Evolutionary conservation across 2,888 invertebrate genomes (phyloP).

Genomic region (Blastobasis lacticolella): DNA sequence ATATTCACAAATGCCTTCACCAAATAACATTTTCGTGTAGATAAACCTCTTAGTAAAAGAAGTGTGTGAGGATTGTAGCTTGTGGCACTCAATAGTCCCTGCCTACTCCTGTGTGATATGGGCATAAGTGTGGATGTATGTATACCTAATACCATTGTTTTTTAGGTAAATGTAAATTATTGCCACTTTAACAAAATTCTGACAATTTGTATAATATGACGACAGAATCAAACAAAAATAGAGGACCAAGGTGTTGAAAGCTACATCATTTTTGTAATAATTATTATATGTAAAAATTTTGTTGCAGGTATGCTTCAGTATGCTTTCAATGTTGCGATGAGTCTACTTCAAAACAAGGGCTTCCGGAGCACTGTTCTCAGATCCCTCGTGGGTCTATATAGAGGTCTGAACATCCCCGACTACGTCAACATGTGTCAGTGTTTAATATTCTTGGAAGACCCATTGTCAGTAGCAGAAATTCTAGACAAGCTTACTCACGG

Average conservation of each 20-base stretch:
- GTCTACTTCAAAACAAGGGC: slow-evolving; percentile 93
- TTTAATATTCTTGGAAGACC: slow-evolving; percentile 96
- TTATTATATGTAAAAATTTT: neutral
- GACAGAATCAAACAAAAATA: too few species aligned
- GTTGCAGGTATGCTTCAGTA: slow-evolving; percentile 88
- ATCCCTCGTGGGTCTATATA: slow-evolving; percentile 91
- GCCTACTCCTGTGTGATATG: too few species aligned
- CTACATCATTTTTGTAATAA: neutral
- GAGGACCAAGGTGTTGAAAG: neutral
- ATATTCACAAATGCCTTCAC: too few species aligned
- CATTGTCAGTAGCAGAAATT: slow-evolving; percentile 92
- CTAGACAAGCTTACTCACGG: slow-evolving; percentile 91
- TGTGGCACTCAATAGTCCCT: too few species aligned
- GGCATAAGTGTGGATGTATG: too few species aligned
- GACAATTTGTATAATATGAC: too few species aligned
- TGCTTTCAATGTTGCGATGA: slow-evolving; percentile 97
- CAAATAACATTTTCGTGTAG: too few species aligned
- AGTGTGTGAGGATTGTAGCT: too few species aligned
- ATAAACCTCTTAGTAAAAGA: too few species aligned
- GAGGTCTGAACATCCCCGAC: slow-evolving; percentile 91
- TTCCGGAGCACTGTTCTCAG: slow-evolving; percentile 94
- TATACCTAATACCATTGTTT: too few species aligned
- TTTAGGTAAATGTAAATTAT: too few species aligned
- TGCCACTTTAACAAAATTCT: too few species aligned
- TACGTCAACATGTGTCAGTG: slow-evolving; percentile 99